phyloP scores from a whole-genome alignment of 2,888 invertebrate species.

The Drosophila niveifrons region DNA sequence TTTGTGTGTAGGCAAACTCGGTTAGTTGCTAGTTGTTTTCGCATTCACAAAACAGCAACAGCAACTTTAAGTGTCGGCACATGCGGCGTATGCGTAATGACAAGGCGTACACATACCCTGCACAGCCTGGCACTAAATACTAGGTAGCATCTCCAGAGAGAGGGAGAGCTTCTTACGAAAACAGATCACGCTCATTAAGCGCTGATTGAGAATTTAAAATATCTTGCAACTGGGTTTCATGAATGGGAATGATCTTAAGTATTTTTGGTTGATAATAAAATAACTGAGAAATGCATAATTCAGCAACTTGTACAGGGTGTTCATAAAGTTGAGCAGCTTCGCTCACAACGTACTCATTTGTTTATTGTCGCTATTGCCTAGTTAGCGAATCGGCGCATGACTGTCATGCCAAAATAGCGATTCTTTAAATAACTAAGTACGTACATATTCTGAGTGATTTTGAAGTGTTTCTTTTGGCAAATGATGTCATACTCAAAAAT shows the following conservation, averaged over 20 bases:
- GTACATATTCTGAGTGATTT: constrained; percentile 33
- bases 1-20: constrained; percentile 65
- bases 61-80: constrained; percentile 71
- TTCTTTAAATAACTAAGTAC: constrained; percentile 48
- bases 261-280: not conserved
- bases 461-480: constrained; percentile 17
- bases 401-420: constrained; percentile 58
- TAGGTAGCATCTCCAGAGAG: not conserved
- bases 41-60: constrained; percentile 42
- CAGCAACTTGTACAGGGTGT: constrained; percentile 28
- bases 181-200: constrained; percentile 32
- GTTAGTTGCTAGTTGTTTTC: constrained; percentile 43
- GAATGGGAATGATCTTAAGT: constrained; percentile 2
- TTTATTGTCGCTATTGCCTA: constrained; percentile 37
- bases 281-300: not conserved
- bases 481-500: constrained; percentile 53
- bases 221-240: not conserved
- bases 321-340: not conserved
- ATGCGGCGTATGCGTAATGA: constrained; percentile 73
- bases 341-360: constrained; percentile 10
- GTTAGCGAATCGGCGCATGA: constrained; percentile 62
- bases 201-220: not conserved
- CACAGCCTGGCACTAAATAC: constrained; percentile 6
- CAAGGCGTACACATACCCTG: constrained; percentile 40
- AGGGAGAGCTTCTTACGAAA: constrained; percentile 23